Evolutionary conservation across 2,888 invertebrate genomes (phyloP).

Genomic region (Apodemia hepburni): DNA sequence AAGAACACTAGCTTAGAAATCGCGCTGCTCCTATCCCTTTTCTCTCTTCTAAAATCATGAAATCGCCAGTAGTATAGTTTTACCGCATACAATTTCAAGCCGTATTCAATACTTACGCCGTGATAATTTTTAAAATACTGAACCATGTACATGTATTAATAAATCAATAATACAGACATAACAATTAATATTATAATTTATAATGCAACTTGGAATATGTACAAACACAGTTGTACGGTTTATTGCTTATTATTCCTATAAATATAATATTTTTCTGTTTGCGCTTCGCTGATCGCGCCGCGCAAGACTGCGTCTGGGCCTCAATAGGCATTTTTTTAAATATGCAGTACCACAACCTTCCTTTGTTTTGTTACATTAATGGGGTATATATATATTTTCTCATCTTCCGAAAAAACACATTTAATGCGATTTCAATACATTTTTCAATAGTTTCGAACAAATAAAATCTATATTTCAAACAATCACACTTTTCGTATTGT

Average conservation of each 20-base stretch:
- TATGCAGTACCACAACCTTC: not conserved
- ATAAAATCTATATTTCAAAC: too few relatives aligned
- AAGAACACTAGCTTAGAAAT: too few relatives aligned
- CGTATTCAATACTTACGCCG: too few relatives aligned
- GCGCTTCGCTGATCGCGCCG: constrained; percentile 5
- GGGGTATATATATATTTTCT: not conserved
- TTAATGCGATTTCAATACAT: not conserved
- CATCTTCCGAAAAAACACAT: not conserved
- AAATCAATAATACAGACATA: not conserved
- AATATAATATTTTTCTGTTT: not conserved
- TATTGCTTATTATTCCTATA: not conserved
- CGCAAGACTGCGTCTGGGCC: constrained; percentile 3
- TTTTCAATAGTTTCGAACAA: too few relatives aligned
- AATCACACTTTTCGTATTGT: too few relatives aligned
- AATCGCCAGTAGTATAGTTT: too few relatives aligned
- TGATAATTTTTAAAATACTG: too few relatives aligned
- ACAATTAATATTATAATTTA: not conserved
- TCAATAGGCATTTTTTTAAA: not conserved
- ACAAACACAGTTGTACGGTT: not conserved
- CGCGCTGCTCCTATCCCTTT: too few relatives aligned
- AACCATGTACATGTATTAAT: not conserved
- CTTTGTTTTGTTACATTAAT: not conserved
- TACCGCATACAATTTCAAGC: too few relatives aligned
- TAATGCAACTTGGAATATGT: not conserved
- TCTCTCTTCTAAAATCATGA: too few relatives aligned